Conservation (phyloP, 2,113 vertebrate species). For the Sinocyclocheilus anophthalmus region DNA sequence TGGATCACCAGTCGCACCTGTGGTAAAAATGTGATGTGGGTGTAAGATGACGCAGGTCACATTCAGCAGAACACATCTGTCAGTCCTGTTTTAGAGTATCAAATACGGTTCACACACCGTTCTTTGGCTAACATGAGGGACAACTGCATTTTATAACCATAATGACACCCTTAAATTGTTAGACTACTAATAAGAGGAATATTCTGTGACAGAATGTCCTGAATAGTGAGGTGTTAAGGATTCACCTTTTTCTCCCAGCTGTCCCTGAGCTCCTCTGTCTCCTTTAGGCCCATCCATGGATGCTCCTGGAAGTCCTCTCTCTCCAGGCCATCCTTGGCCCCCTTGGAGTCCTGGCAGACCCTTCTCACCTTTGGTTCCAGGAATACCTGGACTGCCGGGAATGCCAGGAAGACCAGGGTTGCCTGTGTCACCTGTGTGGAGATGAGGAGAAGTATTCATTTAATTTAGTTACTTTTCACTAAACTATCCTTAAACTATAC, state of each 20-base stretch:
- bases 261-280: constrained; percentile 83
- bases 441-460: constrained; percentile 2
- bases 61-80: not conserved
- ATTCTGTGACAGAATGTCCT: not conserved
- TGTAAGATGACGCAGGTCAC: not conserved
- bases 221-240: not conserved
- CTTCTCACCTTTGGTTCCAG: constrained; percentile 89
- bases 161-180: not conserved
- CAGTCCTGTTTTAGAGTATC: not conserved
- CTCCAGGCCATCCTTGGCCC: constrained; percentile 79
- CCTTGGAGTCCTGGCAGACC: constrained; percentile 81
- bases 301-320: constrained; percentile 79
- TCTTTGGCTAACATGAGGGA: not conserved
- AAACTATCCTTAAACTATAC: not conserved
- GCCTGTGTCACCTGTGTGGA: constrained; percentile 84
- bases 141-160: not conserved
- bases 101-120: not conserved
- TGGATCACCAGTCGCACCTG: constrained; percentile 80
- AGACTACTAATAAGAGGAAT: not conserved
- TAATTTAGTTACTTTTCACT: not conserved
- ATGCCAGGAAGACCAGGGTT: constrained; percentile 86
- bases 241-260: constrained; percentile 84
- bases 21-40: not conserved
- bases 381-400: constrained; percentile 85
- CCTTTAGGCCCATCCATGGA: constrained; percentile 89